Conservation (phyloP, 2,113 vertebrate genomes). For the Sporophila hypoxantha region DNA sequence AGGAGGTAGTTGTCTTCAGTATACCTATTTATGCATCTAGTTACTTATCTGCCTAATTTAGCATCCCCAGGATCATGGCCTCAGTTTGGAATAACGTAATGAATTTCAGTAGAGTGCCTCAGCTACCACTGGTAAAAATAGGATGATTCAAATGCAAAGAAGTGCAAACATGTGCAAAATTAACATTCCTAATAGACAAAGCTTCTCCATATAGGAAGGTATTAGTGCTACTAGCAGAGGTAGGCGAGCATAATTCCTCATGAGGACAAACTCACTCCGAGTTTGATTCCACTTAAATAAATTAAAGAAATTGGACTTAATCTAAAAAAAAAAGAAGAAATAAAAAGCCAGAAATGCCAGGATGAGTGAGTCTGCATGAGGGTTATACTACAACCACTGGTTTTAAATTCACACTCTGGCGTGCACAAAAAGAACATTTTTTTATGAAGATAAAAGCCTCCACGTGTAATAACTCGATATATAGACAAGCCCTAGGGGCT, state of each 20-base stretch:
- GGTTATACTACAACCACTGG: conserved; percentile 5
- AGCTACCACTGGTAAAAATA: not conserved
- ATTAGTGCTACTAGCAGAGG: not conserved
- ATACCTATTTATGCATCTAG: not conserved
- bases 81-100: not conserved
- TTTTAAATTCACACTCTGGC: conserved; percentile 43
- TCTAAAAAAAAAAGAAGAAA: not conserved
- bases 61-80: not conserved
- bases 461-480: conserved; percentile 59
- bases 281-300: not conserved
- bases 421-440: conserved; percentile 44
- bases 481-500: conserved; percentile 49
- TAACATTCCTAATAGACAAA: not conserved
- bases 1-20: not conserved
- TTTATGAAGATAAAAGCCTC: conserved; percentile 51
- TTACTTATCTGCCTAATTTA: not conserved
- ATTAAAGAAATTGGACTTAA: not conserved
- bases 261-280: not conserved
- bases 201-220: not conserved
- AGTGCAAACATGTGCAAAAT: not conserved
- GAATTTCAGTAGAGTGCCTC: not conserved
- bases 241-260: not conserved
- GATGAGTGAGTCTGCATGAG: not conserved
- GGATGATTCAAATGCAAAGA: not conserved
- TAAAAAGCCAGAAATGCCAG: not conserved